These are phyloP conservation scores for Heliconius hortense DNA, from an alignment of 2,888 invertebrate species.

Conservation along the genomic window DNA sequence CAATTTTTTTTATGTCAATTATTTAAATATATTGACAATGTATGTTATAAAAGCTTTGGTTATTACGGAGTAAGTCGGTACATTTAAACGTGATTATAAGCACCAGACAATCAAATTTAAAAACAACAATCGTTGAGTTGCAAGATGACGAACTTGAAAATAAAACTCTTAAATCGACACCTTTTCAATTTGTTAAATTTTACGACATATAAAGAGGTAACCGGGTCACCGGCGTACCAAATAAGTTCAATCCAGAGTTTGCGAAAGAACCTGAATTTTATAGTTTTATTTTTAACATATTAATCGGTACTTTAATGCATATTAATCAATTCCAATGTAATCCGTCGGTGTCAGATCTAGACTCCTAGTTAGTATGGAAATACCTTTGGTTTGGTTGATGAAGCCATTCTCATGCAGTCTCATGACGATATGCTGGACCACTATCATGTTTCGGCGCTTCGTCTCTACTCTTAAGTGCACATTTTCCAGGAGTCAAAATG, in stretches of 20 bases:
- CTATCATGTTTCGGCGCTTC: too few relatives aligned
- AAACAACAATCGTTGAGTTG: neutral
- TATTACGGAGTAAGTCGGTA: neutral
- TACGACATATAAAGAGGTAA: constrained; percentile 29
- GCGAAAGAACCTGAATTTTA: neutral
- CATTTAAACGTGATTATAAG: neutral
- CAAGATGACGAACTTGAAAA: neutral
- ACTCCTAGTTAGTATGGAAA: too few relatives aligned
- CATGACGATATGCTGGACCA: too few relatives aligned
- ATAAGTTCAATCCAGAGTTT: constrained; percentile 10
- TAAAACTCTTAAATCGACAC: neutral
- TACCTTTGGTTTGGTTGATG: too few relatives aligned
- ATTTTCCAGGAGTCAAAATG: too few relatives aligned
- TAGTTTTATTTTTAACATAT: neutral
- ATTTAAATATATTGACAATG: too few relatives aligned
- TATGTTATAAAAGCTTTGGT: neutral
- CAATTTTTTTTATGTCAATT: too few relatives aligned
- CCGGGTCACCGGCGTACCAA: constrained; percentile 12
- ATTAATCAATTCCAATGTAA: neutral
- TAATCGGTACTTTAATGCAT: neutral
- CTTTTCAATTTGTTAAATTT: constrained; percentile 21
- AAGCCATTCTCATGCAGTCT: too few relatives aligned
- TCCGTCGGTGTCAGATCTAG: too few relatives aligned
- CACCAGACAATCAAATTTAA: neutral
- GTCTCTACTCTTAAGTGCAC: too few relatives aligned